Conservation (phyloP, 2,113 vertebrate genomes). For the Chaetodon auriga region DNA sequence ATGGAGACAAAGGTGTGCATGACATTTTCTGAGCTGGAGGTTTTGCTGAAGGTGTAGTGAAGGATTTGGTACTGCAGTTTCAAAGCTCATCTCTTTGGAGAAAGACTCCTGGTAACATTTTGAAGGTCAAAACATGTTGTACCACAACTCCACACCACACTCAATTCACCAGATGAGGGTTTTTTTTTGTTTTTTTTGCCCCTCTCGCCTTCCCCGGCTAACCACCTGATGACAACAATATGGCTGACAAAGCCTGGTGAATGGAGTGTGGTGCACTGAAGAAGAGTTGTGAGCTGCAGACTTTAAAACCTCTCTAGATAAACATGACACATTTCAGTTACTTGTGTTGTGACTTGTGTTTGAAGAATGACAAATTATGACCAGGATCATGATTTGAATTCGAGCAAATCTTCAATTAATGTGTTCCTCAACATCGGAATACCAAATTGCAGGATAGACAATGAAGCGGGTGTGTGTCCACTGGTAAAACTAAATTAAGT, state of each 20-base stretch:
- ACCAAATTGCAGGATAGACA: conserved; percentile 42
- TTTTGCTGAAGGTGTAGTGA: neutral
- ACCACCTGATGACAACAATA: neutral
- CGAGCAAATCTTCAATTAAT: conserved; percentile 19
- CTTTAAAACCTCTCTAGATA: neutral
- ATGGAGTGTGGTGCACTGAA: neutral
- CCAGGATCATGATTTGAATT: conserved; percentile 36
- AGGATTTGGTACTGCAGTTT: conserved; percentile 25
- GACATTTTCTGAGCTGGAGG: neutral
- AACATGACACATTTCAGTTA: conserved; percentile 27
- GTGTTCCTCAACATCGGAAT: conserved; percentile 27
- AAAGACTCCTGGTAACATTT: conserved; percentile 7
- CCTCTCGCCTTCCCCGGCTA: neutral
- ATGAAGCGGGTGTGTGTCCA: conserved; percentile 21
- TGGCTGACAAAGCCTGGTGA: neutral
- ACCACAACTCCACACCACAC: neutral
- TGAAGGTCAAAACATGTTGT: neutral
- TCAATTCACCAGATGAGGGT: neutral
- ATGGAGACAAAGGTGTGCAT: conserved; percentile 10
- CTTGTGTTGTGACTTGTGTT: conserved; percentile 17
- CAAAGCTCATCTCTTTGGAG: neutral
- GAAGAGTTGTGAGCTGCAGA: neutral
- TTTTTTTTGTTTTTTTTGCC: neutral
- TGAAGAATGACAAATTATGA: neutral
- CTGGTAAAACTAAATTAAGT: conserved; percentile 41